Evolutionary conservation across 2,113 vertebrate genomes (phyloP), one percentile per base, ranked within the genome.

Genomic region (Quiscalus mexicanus): DNA sequence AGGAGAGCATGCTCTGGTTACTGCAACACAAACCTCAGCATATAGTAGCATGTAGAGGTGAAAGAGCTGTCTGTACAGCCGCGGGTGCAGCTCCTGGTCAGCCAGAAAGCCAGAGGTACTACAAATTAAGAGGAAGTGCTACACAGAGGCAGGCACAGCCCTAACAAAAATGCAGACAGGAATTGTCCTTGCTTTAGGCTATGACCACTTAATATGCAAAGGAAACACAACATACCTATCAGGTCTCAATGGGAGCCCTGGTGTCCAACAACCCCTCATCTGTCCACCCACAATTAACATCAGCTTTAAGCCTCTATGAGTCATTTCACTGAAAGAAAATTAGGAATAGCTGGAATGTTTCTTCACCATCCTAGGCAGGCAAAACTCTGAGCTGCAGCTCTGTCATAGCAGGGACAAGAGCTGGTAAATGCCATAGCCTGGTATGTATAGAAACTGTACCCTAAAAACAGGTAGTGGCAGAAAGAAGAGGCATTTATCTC

Each of bases 151-250:
- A 83, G 59, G 41, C 12, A 83, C 19, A 79, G 12, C 41, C 25
- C 41, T 69, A 35, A 50, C 3, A 23, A 76, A 71, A 85, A 12
- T 0, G 0, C 49, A 50, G 49, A 23, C 10, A 68, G 77, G 44
- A 87, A 20, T 2, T 41, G 4, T 31, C 30, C 25, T 75, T 76
- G 31, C 3, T 0, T 23, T 39, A 68, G 9, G 15, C 22, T 73
- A 11, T 5, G 20, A 68, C 20, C 22, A 31, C 33, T 10, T n/a
- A 3, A 12, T 0, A 1, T 35, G 16, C n/a, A 27, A 47, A 3
- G 11, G 47, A 16, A 75, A 25, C 1, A 1, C 3, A 5, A 28
- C 30, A 39, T 12, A 58, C 15, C 25, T 11, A 5, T 16, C 8
- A 18, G 47, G 24, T 16, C 19, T 87, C 44, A 24, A 24, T 2